These are phyloP conservation scores for Aricia artaxerxes DNA, from an alignment of 2,888 invertebrate genomes.

Conservation along the genomic window DNA sequence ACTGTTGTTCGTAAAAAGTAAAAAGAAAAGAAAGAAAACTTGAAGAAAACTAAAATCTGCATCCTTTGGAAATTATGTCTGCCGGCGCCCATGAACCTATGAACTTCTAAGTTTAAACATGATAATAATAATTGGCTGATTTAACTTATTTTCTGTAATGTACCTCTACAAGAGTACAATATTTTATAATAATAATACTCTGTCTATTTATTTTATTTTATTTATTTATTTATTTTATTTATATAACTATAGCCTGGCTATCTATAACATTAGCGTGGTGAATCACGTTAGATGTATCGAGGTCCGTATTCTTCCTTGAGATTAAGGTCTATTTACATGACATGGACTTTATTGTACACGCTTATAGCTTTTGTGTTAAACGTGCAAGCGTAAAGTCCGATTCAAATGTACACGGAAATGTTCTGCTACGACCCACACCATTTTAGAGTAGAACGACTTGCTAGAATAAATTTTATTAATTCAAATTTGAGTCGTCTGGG, in stretches of 20 bases:
- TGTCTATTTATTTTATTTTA: background rate
- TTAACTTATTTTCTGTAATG: too few species aligned
- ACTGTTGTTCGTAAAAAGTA: too few species aligned
- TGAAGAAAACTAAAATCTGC: too few species aligned
- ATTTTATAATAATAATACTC: background rate
- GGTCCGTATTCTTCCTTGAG: background rate
- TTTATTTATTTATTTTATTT: too few species aligned
- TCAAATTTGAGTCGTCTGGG: too few species aligned
- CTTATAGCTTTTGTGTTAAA: background rate
- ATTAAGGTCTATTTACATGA: background rate
- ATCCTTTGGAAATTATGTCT: too few species aligned
- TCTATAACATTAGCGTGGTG: background rate
- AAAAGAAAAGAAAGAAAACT: too few species aligned
- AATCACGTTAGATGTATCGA: background rate
- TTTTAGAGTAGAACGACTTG: background rate
- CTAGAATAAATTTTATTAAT: background rate
- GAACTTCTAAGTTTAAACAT: too few species aligned
- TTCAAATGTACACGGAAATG: background rate
- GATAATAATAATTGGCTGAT: too few species aligned
- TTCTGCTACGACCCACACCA: background rate
- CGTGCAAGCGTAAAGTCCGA: conserved; percentile 28
- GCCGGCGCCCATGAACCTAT: too few species aligned
- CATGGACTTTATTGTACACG: conserved; percentile 22
- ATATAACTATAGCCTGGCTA: too few species aligned
- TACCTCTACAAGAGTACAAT: too few species aligned